phyloP scores from a whole-genome alignment of 2,113 vertebrate genomes.

The Labeo catla region DNA sequence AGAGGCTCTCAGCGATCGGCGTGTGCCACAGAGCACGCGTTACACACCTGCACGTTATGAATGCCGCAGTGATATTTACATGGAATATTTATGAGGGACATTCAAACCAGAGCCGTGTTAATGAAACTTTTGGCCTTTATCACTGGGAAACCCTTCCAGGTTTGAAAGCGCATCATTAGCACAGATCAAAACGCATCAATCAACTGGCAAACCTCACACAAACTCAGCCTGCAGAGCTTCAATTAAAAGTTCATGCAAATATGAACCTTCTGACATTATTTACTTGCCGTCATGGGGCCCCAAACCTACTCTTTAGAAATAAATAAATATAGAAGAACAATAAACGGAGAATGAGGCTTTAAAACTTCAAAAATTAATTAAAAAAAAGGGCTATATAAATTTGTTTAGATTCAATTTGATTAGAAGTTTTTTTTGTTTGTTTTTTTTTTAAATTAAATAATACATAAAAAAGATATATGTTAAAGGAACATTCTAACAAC shows the following conservation, averaged over 20 bases:
- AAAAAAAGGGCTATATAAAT: background rate
- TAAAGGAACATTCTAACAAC: no score
- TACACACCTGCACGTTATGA: conserved; percentile 34
- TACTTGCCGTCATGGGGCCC: background rate
- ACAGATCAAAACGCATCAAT: background rate
- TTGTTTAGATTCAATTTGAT: no score
- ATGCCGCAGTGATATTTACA: conserved; percentile 34
- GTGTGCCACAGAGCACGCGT: conserved; percentile 29
- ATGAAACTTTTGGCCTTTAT: conserved; percentile 33
- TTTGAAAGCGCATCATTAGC: conserved; percentile 1
- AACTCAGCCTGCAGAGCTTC: background rate
- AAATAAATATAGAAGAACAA: background rate
- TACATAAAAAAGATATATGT: background rate
- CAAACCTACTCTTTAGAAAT: background rate
- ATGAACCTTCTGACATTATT: background rate
- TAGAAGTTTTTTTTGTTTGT: no score
- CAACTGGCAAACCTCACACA: background rate
- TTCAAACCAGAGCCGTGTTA: background rate
- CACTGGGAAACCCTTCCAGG: background rate
- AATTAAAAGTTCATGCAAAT: background rate
- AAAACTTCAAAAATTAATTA: background rate
- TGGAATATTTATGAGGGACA: conserved; percentile 32
- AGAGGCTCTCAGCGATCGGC: conserved; percentile 9
- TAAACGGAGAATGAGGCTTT: background rate
- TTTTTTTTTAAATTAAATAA: no score